These are phyloP conservation scores for Temnothorax ravouxi DNA, from an alignment of 2,888 invertebrate species.

Conservation along the genomic window DNA sequence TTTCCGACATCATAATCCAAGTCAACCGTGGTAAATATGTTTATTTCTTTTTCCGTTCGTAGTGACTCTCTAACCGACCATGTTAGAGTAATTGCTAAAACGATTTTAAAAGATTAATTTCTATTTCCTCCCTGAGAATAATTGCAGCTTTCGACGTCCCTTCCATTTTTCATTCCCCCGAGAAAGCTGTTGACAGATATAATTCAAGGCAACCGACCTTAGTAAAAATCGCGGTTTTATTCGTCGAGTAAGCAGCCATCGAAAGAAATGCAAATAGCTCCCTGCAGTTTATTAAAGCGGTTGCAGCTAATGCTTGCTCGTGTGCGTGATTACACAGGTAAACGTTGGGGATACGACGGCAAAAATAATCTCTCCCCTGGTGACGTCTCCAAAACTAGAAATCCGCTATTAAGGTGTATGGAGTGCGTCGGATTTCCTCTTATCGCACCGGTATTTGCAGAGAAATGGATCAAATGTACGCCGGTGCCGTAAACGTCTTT, in stretches of 20 bases:
- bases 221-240: slow-evolving; percentile 19
- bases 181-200: slow-evolving; percentile 33
- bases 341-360: slow-evolving; percentile 33
- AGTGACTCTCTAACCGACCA: slow-evolving; percentile 21
- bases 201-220: slow-evolving; percentile 38
- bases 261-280: slow-evolving; percentile 46
- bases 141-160: slow-evolving; percentile 29
- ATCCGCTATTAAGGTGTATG: slow-evolving; percentile 69
- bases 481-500: slow-evolving; percentile 74
- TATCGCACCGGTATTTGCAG: slow-evolving; percentile 74
- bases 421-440: slow-evolving; percentile 67
- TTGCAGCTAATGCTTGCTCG: slow-evolving; percentile 22
- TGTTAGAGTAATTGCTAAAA: slow-evolving; percentile 28
- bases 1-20: slow-evolving; percentile 32
- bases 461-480: slow-evolving; percentile 73
- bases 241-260: slow-evolving; percentile 22
- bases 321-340: slow-evolving; percentile 27
- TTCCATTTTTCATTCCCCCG: slow-evolving; percentile 10
- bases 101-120: slow-evolving; percentile 38
- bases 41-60: background rate
- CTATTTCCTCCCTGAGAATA: slow-evolving; percentile 10
- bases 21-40: background rate
- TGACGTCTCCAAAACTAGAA: slow-evolving; percentile 57
- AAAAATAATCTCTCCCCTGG: slow-evolving; percentile 65
- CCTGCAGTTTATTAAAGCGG: slow-evolving; percentile 41